phyloP scores from a whole-genome alignment of 2,888 invertebrate species.

The Leistus spinibarbis region DNA sequence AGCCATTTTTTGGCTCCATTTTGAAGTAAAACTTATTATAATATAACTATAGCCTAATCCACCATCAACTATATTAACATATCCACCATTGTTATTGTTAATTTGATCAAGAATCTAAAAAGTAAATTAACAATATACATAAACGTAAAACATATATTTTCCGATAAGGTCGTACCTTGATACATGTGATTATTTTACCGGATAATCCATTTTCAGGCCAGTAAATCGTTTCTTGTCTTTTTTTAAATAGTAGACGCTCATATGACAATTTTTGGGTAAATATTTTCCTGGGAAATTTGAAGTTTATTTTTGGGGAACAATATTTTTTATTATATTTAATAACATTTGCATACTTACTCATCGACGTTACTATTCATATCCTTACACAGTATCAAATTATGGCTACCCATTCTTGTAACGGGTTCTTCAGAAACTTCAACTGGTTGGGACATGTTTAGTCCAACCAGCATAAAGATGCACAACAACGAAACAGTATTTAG shows the following conservation, averaged over 20 bases:
- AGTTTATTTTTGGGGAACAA: no score
- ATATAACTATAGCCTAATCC: background rate
- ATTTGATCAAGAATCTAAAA: constrained; percentile 1
- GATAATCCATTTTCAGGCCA: background rate
- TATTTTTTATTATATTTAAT: no score
- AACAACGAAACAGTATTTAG: background rate
- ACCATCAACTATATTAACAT: background rate
- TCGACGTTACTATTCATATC: background rate
- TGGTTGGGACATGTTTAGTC: background rate
- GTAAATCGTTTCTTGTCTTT: background rate
- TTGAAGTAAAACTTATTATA: background rate
- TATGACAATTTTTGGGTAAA: background rate
- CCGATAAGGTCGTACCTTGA: background rate
- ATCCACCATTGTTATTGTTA: background rate
- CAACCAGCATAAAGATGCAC: background rate
- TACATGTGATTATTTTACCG: background rate
- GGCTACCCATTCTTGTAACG: background rate
- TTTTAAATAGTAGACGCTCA: background rate
- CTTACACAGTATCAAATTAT: background rate
- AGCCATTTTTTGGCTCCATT: background rate
- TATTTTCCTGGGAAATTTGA: background rate
- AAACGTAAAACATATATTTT: background rate
- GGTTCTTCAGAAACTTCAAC: background rate
- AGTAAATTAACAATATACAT: background rate
- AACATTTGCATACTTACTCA: background rate